Base-by-base conservation (phyloP, 2,888 invertebrate genomes). In the Conchocele bisecta region DNA sequence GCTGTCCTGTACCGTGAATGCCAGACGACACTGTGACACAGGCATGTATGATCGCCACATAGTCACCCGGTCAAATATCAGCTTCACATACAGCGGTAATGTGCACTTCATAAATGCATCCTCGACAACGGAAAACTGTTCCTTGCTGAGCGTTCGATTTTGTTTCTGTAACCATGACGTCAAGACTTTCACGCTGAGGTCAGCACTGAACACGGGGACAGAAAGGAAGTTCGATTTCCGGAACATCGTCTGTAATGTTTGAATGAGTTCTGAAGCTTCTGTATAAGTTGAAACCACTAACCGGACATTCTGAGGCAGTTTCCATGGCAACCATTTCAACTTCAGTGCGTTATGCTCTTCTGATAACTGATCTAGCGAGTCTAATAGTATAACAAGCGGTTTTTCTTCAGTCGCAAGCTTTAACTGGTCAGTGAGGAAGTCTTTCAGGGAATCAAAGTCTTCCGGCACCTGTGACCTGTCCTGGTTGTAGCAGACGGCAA, bases 281-380 rank as follows among this genome's bases (percentile, higher is more conserved):
- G 86, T 84, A 41, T 86, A 75, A 1, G 86, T 83, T 13, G 88
- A 88, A 7, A 88, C 76, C 17, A 89, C 67, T 24, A 89, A 64
- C n/a, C 75, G 73, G 6, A 86, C 83, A 72, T 88, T 74, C 13
- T 69, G 33, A 2, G 87, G 85, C 11, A 87, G 71, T 54, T 75
- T 69, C 57, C 76, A 65, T 24, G 88, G 88, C 22, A 89, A 71
- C 89, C 89, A 89, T 68, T 81, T 76, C 7, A 89, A 66, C 46
- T 81, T 85, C 68, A 86, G 81, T n/a, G 86, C 86, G 37, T 79
- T 76, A 59, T 84, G 72, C 31, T 74, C 82, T 17, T 71, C 35
- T 0, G 85, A 81, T 26, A 89, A 71, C 66, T 88, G 88, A 59
- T 89, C 87, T 6, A 89, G 65, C 0, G 86, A 85, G 59, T 89